Conservation (phyloP, 2,888 invertebrate species). For the Tryphoninae sp. region DNA sequence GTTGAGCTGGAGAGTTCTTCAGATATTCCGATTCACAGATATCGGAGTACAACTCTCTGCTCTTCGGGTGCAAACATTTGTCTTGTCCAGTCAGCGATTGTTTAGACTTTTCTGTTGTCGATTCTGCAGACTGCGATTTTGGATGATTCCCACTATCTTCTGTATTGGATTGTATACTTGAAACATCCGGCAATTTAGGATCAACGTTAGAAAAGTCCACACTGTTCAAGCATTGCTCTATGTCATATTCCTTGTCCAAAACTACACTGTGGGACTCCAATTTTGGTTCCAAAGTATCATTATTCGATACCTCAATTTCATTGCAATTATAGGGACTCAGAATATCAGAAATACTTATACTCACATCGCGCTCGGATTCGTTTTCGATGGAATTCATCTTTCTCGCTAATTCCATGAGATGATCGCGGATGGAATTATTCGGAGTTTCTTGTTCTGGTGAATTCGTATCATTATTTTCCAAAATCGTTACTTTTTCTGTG, state of each 20-base stretch:
- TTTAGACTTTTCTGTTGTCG: background rate
- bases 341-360: conserved; percentile 67
- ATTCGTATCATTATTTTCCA: conserved; percentile 9
- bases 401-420: conserved; percentile 68
- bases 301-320: conserved; percentile 59
- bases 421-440: conserved; percentile 51
- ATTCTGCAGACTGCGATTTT: background rate
- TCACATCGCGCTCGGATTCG: conserved; percentile 54
- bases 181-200: conserved; percentile 1
- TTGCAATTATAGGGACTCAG: conserved; percentile 63
- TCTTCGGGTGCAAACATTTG: conserved; percentile 49
- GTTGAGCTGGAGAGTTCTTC: conserved; percentile 32
- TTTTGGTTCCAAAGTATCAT: conserved; percentile 35
- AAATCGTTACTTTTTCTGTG: conserved; percentile 16
- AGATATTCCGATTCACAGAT: conserved; percentile 55
- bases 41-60: conserved; percentile 58
- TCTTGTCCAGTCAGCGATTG: background rate
- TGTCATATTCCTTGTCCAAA: conserved; percentile 50
- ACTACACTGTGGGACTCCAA: background rate
- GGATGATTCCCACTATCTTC: background rate
- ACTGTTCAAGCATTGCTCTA: conserved; percentile 39
- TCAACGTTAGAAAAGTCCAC: conserved; percentile 40
- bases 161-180: background rate
- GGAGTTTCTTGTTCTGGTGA: conserved; percentile 21
- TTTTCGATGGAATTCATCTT: conserved; percentile 66